phyloP scores from a whole-genome alignment of 2,888 invertebrate genomes.

The Latrodectus elegans region DNA sequence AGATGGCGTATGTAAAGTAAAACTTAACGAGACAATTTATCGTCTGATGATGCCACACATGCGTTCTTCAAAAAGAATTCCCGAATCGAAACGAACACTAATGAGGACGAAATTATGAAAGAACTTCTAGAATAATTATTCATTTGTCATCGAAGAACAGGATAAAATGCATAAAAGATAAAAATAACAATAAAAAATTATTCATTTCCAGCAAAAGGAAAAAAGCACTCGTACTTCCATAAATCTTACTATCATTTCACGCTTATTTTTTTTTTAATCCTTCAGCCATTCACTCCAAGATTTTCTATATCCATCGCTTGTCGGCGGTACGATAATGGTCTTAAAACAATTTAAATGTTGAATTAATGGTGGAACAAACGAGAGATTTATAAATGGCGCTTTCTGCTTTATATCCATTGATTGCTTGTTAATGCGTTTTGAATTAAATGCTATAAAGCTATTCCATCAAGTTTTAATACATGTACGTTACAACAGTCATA shows the following conservation, averaged over 20 bases:
- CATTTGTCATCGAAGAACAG: slow-evolving; percentile 54
- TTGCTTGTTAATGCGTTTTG: too few relatives aligned
- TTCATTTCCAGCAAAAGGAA: slow-evolving; percentile 32
- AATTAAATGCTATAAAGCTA: too few relatives aligned
- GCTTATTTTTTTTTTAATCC: neutral
- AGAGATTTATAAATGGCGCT: too few relatives aligned
- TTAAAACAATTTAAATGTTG: slow-evolving; percentile 39
- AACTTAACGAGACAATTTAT: slow-evolving; percentile 64
- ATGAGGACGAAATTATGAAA: slow-evolving; percentile 62
- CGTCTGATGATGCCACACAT: slow-evolving; percentile 31
- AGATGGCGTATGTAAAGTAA: slow-evolving; percentile 45
- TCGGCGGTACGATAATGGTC: slow-evolving; percentile 40
- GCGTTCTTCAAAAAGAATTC: slow-evolving; percentile 26
- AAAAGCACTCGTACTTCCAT: slow-evolving; percentile 36
- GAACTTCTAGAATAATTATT: slow-evolving; percentile 56
- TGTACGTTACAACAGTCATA: too few relatives aligned
- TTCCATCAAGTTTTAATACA: too few relatives aligned
- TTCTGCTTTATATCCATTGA: too few relatives aligned
- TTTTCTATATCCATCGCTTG: slow-evolving; percentile 40
- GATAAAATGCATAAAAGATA: slow-evolving; percentile 14
- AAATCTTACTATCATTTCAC: slow-evolving; percentile 30
- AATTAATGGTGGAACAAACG: neutral
- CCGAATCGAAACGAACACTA: slow-evolving; percentile 49
- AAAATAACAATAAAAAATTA: slow-evolving; percentile 27
- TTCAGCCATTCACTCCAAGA: neutral